Evolutionary conservation across 1,140 invertebrate species (phyloP).

Genomic region (Mycetomoellerius zeteki): DNA sequence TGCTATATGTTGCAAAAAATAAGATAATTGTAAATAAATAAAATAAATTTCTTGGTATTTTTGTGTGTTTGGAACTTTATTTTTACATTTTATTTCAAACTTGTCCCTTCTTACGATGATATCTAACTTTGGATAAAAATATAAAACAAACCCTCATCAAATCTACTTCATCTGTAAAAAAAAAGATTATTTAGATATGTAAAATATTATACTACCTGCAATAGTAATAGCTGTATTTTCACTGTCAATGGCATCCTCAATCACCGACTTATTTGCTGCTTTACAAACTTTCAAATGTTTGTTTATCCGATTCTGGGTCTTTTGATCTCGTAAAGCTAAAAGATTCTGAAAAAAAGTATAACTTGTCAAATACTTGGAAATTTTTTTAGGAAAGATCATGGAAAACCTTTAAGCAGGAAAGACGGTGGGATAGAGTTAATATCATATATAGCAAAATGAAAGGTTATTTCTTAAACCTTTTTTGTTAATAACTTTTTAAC

Average conservation of each 20-base stretch:
- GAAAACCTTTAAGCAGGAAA: too few relatives aligned
- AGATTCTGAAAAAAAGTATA: conserved; percentile 86
- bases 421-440: too few relatives aligned
- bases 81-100: conserved; percentile 23
- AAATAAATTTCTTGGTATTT: background rate
- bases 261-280: conserved; percentile 94
- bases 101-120: background rate
- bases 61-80: conserved; percentile 31
- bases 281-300: conserved; percentile 93
- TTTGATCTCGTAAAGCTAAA: conserved; percentile 91
- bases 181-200: conserved; percentile 9
- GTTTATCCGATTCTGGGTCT: conserved; percentile 90
- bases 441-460: too few relatives aligned
- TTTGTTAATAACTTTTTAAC: too few relatives aligned
- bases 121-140: conserved; percentile 6
- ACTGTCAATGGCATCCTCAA: conserved; percentile 93
- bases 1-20: background rate
- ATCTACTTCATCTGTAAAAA: background rate
- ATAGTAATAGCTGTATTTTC: conserved; percentile 92
- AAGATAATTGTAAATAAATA: background rate
- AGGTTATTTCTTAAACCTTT: too few relatives aligned
- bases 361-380: background rate
- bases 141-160: background rate
- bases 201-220: conserved; percentile 82
- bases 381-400: background rate